phyloP scores from a whole-genome alignment of 2,888 invertebrate species.

The Psylliodes chrysocephalus region DNA sequence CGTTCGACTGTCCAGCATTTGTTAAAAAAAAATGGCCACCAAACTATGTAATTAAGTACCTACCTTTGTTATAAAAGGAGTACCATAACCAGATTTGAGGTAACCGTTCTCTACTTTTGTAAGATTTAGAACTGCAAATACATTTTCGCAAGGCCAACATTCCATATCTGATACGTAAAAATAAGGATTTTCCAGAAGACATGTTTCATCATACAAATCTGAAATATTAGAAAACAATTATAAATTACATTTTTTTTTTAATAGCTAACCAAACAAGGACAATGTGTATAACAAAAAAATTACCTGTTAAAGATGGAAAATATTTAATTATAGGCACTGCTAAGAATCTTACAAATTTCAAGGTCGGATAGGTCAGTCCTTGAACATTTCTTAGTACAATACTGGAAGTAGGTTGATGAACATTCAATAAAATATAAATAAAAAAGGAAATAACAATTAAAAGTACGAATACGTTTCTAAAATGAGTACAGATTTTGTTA shows the following conservation, averaged over 20 bases:
- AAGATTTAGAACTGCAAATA: constrained; percentile 75
- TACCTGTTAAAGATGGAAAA: constrained; percentile 81
- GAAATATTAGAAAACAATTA: no score
- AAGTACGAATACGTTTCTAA: constrained; percentile 42
- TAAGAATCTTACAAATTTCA: constrained; percentile 76
- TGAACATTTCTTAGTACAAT: constrained; percentile 78
- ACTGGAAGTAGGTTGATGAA: constrained; percentile 74
- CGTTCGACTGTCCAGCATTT: no score
- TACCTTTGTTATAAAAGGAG: constrained; percentile 69
- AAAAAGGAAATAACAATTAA: constrained; percentile 57
- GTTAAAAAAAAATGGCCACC: no score
- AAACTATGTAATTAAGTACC: background rate
- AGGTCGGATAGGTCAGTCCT: constrained; percentile 83
- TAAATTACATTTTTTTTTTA: no score
- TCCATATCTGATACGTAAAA: constrained; percentile 85
- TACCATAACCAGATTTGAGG: constrained; percentile 65
- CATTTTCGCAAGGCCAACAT: constrained; percentile 83
- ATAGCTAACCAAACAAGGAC: no score
- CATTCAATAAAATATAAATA: constrained; percentile 65
- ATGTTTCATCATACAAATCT: constrained; percentile 87
- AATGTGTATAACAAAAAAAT: no score
- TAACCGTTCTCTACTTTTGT: constrained; percentile 67
- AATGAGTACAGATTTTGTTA: constrained; percentile 41
- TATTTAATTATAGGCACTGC: constrained; percentile 80
- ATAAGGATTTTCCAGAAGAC: constrained; percentile 84